These are phyloP conservation scores for Zoroaster sp. DNA, from an alignment of 53 echinoderm and acorn worm species.

Conservation along the genomic window DNA sequence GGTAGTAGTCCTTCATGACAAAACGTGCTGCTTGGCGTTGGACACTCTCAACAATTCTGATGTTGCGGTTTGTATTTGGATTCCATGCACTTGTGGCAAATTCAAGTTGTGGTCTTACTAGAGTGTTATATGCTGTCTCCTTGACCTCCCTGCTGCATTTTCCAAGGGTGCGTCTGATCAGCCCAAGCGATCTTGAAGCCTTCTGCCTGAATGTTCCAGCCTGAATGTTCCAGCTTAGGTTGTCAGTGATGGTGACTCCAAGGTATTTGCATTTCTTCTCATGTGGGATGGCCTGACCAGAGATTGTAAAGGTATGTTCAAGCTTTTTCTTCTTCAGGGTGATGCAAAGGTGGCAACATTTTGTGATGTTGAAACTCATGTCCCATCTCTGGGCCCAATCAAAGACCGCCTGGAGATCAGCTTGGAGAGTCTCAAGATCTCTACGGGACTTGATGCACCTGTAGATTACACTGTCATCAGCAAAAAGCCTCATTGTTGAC, in stretches of 20 bases:
- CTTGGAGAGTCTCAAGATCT: constrained; percentile 26
- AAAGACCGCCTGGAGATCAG: constrained; percentile 57
- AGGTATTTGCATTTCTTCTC: constrained; percentile 38
- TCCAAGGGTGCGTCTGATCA: not conserved
- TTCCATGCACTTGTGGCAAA: not conserved
- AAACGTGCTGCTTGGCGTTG: not conserved
- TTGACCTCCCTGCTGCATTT: not conserved
- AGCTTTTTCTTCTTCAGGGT: constrained; percentile 41
- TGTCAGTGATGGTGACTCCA: constrained; percentile 43
- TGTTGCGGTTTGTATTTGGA: constrained; percentile 4
- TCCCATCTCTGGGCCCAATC: constrained; percentile 37
- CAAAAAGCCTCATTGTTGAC: constrained; percentile 50
- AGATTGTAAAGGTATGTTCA: constrained; percentile 3
- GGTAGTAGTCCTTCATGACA: not conserved
- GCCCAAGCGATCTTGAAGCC: not conserved
- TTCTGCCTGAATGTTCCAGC: not conserved
- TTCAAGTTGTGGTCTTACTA: not conserved
- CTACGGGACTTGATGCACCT: constrained; percentile 7
- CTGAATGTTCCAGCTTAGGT: constrained; percentile 26
- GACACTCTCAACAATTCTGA: not conserved
- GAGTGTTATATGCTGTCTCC: not conserved
- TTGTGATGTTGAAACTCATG: constrained; percentile 47
- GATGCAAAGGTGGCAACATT: constrained; percentile 56
- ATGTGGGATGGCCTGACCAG: constrained; percentile 36
- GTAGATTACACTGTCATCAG: constrained; percentile 64